phyloP scores from a whole-genome alignment of 2,797 vertebrate genomes.

The Sebastes aleutianus region DNA sequence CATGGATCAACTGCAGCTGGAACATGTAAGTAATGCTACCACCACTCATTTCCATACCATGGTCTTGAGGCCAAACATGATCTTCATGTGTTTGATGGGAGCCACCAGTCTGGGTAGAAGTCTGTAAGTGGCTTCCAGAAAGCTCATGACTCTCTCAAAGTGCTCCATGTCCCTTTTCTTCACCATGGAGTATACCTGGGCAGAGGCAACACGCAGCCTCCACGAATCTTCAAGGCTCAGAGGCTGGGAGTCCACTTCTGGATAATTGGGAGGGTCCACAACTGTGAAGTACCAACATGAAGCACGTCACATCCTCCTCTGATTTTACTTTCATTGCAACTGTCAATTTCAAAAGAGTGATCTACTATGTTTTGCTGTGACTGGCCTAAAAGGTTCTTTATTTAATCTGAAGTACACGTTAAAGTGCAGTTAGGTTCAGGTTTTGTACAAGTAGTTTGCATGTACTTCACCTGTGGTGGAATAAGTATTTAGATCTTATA shows the following conservation, averaged over 20 bases:
- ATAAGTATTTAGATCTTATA: background rate
- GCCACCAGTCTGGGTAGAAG: constrained; percentile 73
- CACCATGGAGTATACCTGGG: constrained; percentile 61
- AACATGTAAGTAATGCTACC: background rate
- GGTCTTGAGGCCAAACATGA: constrained; percentile 82
- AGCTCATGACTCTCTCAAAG: constrained; percentile 65
- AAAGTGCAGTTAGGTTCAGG: background rate
- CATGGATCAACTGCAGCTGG: background rate
- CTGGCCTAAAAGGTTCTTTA: background rate
- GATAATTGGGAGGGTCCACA: constrained; percentile 60
- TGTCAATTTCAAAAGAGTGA: background rate
- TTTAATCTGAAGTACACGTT: background rate
- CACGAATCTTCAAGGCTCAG: constrained; percentile 66
- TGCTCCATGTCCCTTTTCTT: constrained; percentile 58
- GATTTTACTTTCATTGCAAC: background rate
- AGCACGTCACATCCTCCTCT: background rate
- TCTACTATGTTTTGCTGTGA: background rate
- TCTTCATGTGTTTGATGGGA: constrained; percentile 84
- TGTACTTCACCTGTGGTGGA: background rate
- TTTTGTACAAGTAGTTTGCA: background rate
- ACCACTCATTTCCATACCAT: constrained; percentile 62
- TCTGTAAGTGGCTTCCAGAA: constrained; percentile 64
- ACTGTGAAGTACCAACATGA: constrained; percentile 38
- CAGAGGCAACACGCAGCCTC: constrained; percentile 71
- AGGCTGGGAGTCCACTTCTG: constrained; percentile 57